Evolutionary conservation across 1,140 invertebrate species (phyloP).

Genomic region (Elysia chlorotica): DNA sequence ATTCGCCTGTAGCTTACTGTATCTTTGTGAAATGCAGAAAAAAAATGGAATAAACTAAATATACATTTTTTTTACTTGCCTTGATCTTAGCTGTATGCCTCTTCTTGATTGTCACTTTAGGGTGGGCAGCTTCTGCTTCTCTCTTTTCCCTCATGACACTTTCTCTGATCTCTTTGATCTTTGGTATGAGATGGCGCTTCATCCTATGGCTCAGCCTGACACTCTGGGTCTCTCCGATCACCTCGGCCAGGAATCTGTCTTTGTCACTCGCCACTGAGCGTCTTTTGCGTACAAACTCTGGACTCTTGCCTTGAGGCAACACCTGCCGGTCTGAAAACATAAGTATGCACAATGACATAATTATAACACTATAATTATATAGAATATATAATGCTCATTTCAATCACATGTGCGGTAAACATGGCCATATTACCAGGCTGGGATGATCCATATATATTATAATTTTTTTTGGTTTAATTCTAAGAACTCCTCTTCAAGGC

Average conservation of each 20-base stretch:
- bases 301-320: slow-evolving; percentile 45
- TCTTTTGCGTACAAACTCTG: slow-evolving; percentile 43
- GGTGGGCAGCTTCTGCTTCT: slow-evolving; percentile 14
- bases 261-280: slow-evolving; percentile 35
- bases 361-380: too few relatives aligned
- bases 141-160: slow-evolving; percentile 18
- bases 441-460: too few relatives aligned
- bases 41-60: not conserved
- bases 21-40: too few relatives aligned
- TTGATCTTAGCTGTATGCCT: slow-evolving; percentile 17
- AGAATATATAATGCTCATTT: too few relatives aligned
- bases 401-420: too few relatives aligned
- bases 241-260: slow-evolving; percentile 34
- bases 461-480: too few relatives aligned
- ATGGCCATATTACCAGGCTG: too few relatives aligned
- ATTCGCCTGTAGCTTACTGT: too few relatives aligned
- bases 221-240: slow-evolving; percentile 19
- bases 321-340: slow-evolving; percentile 40
- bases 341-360: too few relatives aligned
- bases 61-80: not conserved
- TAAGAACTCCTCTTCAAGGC: too few relatives aligned
- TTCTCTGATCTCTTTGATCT: slow-evolving; percentile 17
- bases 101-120: slow-evolving; percentile 27
- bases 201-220: slow-evolving; percentile 17
- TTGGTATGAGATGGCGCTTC: slow-evolving; percentile 23